phyloP scores from a whole-genome alignment of 2,113 vertebrate genomes.

The Platanista minor region DNA sequence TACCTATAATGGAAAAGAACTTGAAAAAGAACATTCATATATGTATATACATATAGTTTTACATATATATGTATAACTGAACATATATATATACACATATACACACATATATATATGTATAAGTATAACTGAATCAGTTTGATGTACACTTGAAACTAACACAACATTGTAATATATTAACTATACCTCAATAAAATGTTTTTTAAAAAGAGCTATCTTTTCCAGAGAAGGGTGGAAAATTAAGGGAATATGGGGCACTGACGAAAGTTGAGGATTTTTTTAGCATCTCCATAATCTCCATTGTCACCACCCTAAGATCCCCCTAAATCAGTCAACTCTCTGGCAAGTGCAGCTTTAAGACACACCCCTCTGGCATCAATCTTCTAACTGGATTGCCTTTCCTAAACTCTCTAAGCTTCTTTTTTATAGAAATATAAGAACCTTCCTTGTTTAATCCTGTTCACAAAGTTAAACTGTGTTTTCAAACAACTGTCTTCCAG shows the following conservation, averaged over 20 bases:
- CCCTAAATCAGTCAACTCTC: neutral
- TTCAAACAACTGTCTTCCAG: neutral
- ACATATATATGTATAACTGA: no score
- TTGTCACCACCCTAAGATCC: neutral
- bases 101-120: no score
- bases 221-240: neutral
- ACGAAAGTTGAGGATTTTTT: neutral
- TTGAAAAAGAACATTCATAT: no score
- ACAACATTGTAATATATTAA: no score
- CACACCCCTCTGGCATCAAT: neutral
- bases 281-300: neutral
- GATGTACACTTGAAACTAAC: no score
- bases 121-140: no score
- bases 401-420: neutral
- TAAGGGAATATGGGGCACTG: neutral
- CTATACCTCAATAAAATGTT: no score
- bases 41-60: no score
- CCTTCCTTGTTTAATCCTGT: neutral
- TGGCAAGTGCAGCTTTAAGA: neutral
- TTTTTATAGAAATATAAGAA: neutral
- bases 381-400: neutral
- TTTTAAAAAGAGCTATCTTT: neutral
- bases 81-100: no score
- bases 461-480: neutral
- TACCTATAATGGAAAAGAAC: no score